Evolutionary conservation across 2,113 vertebrate genomes (phyloP).

Genomic region (Heliornis fulica): DNA sequence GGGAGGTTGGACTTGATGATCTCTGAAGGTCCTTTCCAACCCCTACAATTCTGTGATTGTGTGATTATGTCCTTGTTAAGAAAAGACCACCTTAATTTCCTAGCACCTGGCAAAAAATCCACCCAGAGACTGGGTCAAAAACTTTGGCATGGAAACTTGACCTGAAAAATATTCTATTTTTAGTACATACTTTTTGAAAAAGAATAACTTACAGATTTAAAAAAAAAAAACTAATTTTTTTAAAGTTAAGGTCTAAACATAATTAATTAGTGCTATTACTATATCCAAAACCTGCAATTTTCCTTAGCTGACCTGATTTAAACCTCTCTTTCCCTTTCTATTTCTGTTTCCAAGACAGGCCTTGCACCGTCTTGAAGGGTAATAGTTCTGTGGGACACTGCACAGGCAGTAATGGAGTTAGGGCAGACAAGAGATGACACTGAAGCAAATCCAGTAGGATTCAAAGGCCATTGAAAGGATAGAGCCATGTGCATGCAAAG

Average conservation of each 20-base stretch:
- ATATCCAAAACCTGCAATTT: background rate
- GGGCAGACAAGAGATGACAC: background rate
- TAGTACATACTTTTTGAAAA: background rate
- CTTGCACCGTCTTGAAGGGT: background rate
- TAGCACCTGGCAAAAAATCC: background rate
- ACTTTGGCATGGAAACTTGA: background rate
- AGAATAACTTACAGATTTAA: background rate
- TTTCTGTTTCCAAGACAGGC: background rate
- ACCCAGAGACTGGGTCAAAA: background rate
- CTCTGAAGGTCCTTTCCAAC: no score
- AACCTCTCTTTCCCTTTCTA: background rate
- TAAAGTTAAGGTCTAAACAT: background rate
- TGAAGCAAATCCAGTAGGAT: background rate
- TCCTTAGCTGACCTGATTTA: background rate
- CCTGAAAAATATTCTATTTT: background rate
- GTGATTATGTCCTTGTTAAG: background rate
- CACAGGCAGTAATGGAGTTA: background rate
- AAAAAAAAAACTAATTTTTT: no score
- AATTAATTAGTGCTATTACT: background rate
- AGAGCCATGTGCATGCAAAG: background rate
- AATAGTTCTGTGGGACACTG: background rate
- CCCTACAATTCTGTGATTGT: no score
- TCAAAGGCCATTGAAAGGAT: background rate
- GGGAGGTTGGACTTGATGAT: no score
- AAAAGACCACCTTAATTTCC: background rate